Base-by-base conservation (phyloP, 1,140 invertebrate species). In the Portunus trituberculatus region DNA sequence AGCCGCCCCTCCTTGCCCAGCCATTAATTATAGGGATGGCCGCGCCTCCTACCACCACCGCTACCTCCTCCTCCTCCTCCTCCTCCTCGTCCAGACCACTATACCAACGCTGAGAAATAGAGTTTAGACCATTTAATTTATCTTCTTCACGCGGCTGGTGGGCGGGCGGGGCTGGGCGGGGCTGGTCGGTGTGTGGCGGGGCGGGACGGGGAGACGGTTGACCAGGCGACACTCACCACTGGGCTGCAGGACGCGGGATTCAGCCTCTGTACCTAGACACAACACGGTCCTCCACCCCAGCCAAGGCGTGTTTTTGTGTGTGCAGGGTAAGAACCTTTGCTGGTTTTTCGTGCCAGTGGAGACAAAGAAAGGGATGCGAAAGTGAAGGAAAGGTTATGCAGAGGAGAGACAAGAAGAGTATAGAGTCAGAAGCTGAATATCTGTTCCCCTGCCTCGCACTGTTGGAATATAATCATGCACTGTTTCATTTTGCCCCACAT, bases 71-170 rank as follows among this genome's bases (percentile, higher is more conserved):
- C 52, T 20, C 10, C 52, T 16, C 52, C 52, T 20, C 67, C 67
- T 76, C 67, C 67, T 76, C n/a, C 67, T n/a, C 67, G 1, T n/a
- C 7, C 67, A 7, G 67, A 76, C 20, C 67, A 76, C 67, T 76
- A 12, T 20, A 76, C 67, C 67, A n/a, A n/a, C 20, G 67, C 67
- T 76, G 67, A 76, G 67, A 76, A 76, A 76, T 76, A 76, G 67
- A 76, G 67, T 76, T 76, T 76, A 76, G 67, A 76, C 67, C 67
- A 76, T 76, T 76, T 76, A 76, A 76, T 76, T 76, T 76, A 76
- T 76, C 67, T 76, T 76, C 67, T 76, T 76, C 67, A n/a, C 67
- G 67, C 67, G 67, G 67, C 20, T 12, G 67, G 67, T n/a, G 67
- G 67, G 12, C 12, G 52, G 52, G 52, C 8, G 52, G 16, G 52